phyloP scores from a whole-genome alignment of 2,113 vertebrate species.

The Vulpes vulpes region DNA sequence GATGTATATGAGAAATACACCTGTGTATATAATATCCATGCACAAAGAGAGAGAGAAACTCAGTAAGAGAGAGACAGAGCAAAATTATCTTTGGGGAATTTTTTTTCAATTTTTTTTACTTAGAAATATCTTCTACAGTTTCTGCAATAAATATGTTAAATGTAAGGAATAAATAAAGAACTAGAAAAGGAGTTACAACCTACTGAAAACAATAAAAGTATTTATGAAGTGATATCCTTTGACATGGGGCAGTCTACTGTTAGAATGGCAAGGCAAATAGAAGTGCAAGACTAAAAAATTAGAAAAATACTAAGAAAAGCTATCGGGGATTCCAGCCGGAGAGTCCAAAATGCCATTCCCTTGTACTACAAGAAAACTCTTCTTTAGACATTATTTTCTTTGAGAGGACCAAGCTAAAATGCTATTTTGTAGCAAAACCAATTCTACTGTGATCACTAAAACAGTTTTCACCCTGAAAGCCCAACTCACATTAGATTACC shows the following conservation, averaged over 20 bases:
- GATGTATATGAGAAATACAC: neutral
- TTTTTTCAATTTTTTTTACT: neutral
- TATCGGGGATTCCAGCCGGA: neutral
- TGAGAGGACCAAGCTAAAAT: neutral
- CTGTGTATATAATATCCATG: neutral
- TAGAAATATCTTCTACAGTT: neutral
- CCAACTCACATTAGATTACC: neutral
- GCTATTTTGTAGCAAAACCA: neutral
- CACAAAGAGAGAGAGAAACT: neutral
- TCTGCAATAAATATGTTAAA: neutral
- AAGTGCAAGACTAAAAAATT: neutral
- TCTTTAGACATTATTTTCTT: neutral
- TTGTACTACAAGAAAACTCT: neutral
- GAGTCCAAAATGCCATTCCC: neutral
- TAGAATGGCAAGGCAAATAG: neutral
- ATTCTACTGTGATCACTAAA: neutral
- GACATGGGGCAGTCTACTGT: neutral
- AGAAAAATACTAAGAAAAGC: constrained; percentile 6
- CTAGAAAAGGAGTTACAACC: neutral
- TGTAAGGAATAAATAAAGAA: neutral
- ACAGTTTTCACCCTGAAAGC: neutral
- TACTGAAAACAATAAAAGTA: neutral
- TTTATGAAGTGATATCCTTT: neutral
- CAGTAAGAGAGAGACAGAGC: neutral
- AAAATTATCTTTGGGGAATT: neutral